phyloP scores from a whole-genome alignment of 2,888 invertebrate genomes.

The Athalia circularis region DNA sequence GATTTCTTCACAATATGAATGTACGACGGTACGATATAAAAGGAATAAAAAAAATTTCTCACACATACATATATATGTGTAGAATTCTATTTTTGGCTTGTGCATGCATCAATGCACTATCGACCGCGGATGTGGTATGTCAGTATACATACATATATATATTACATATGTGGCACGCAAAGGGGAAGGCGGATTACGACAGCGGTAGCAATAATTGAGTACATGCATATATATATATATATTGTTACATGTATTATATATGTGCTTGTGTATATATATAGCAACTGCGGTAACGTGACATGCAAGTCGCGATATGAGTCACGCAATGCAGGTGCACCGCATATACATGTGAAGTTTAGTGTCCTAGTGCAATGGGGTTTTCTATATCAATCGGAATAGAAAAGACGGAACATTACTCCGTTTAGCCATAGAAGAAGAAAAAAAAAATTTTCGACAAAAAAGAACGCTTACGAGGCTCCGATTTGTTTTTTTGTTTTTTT shows the following conservation, averaged over 20 bases:
- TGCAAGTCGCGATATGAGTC: conserved; percentile 47
- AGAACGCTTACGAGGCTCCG: no score
- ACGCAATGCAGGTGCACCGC: conserved; percentile 64
- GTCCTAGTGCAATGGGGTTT: conserved; percentile 33
- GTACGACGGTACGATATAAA: no score
- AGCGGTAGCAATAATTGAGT: background rate
- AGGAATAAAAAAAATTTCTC: background rate
- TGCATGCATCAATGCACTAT: conserved; percentile 2
- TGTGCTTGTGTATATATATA: background rate
- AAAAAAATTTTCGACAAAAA: no score
- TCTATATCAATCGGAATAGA: no score
- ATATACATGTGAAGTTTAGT: conserved; percentile 52
- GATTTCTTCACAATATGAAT: no score
- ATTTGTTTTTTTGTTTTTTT: no score
- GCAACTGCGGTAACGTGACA: background rate
- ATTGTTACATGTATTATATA: background rate
- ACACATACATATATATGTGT: background rate
- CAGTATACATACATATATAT: background rate
- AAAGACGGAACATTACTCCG: no score
- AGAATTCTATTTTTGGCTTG: background rate
- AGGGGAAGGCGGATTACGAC: background rate
- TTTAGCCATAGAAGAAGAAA: no score
- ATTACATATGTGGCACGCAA: background rate
- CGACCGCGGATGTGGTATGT: background rate
- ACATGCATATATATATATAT: background rate